phyloP scores from a whole-genome alignment of 2,113 vertebrate species.

The Psophia crepitans region DNA sequence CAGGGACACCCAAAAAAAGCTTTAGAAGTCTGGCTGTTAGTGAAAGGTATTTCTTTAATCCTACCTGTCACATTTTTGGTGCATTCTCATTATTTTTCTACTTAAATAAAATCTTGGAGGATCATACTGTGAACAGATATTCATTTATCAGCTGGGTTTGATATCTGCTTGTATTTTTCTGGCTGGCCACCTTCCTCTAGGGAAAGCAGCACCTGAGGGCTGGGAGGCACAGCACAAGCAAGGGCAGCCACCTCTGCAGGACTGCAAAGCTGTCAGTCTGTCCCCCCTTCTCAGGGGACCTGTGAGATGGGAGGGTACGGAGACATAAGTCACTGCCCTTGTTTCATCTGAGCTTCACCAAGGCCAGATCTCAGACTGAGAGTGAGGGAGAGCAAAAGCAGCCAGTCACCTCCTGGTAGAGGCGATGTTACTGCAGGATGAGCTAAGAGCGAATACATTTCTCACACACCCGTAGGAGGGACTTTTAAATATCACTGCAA shows the following conservation, averaged over 20 bases:
- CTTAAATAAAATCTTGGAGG: not conserved
- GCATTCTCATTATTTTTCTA: not conserved
- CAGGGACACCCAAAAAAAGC: not conserved
- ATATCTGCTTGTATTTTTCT: not conserved
- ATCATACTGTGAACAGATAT: not conserved
- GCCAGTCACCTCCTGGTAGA: not conserved
- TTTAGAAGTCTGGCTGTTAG: not conserved
- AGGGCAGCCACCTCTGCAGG: not conserved
- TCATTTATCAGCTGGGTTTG: not conserved
- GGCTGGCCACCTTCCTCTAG: not conserved
- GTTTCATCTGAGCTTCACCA: not conserved
- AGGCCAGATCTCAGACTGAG: not conserved
- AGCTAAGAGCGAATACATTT: not conserved
- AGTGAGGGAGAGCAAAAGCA: not conserved
- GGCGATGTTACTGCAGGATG: conserved; percentile 33
- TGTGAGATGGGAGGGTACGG: accelerated
- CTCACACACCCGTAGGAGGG: conserved; percentile 22
- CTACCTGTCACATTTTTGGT: not conserved
- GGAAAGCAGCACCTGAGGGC: not conserved
- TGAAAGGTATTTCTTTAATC: not conserved
- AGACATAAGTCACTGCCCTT: not conserved
- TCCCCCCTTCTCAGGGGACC: not conserved
- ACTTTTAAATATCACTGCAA: conserved; percentile 1
- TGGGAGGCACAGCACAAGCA: not conserved
- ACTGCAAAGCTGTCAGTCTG: not conserved